Base-by-base conservation (phyloP, 2,797 vertebrate species). In the Perodicticus potto region DNA sequence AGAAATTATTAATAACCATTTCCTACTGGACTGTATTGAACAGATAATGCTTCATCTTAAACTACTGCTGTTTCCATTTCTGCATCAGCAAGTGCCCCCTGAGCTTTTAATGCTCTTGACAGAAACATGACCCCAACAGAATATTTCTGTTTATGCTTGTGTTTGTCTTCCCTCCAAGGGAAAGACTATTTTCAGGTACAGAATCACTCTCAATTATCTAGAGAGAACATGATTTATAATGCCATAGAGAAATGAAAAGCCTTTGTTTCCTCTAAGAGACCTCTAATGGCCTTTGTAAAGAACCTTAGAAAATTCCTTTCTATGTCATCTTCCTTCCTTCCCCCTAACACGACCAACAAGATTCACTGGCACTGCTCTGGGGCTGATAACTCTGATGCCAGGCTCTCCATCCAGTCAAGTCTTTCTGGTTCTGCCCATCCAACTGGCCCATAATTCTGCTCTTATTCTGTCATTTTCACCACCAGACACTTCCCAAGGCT, bases 121-220 rank as follows among this genome's bases (percentile, higher is more conserved):
- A 63, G 27, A 90, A 93, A 57, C 37, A 27, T 40, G 69, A 93
- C 17, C 59, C 32, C 34, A 65, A 43, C 23, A 78, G 67, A 72
- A 55, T 57, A 7, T 20, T 87, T 69, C 70, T 88, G 27, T 43
- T 59, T 57, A 32, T 59, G n/a, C 10, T 63, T 91, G 10, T 37
- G 43, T 27, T 92, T 89, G 82, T 59, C 25, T 23, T 25, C 8
- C 19, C 40, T 73, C 9, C 25, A 53, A 67, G 80, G 53, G 32
- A 89, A 87, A 91, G 34, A n/a, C 22, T 72, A 16, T 83, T 93
- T 84, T 96, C 20, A 87, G 84, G 49, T 20, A 37, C 17, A 84
- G 23, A 59, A 37, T 61, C 69, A 43, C 40, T 32, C 12, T 82
- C 37, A 12, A 20, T 43, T 61, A 73, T 16, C 16, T 78, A 80